phyloP scores from a whole-genome alignment of 2,797 vertebrate genomes.

The Lagorchestes hirsutus region DNA sequence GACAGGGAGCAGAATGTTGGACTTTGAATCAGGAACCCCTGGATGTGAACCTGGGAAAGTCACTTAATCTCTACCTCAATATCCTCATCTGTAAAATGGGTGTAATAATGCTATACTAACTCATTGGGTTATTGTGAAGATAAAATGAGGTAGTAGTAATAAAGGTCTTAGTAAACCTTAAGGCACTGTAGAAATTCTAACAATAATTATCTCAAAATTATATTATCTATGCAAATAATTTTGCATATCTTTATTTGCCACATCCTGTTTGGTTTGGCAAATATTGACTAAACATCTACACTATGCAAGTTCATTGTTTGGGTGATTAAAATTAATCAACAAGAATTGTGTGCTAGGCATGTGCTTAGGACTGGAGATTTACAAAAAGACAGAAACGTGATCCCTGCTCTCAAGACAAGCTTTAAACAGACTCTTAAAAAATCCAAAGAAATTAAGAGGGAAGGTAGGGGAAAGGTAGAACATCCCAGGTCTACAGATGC shows the following conservation, averaged over 20 bases:
- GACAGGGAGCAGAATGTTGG: background rate
- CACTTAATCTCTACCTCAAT: background rate
- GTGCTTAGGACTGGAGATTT: background rate
- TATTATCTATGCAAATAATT: background rate
- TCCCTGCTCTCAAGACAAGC: background rate
- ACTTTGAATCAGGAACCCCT: background rate
- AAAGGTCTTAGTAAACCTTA: background rate
- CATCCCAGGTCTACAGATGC: background rate
- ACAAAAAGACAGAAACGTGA: background rate
- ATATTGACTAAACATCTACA: background rate
- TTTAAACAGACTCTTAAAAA: background rate
- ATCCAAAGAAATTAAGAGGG: background rate
- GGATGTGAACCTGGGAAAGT: background rate
- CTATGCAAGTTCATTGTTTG: background rate
- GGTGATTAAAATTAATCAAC: background rate
- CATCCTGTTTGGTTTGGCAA: background rate
- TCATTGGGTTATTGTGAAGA: background rate
- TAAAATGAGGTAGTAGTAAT: background rate
- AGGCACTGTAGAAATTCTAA: background rate
- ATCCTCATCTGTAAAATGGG: background rate
- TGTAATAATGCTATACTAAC: background rate
- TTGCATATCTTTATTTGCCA: background rate
- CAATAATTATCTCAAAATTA: background rate
- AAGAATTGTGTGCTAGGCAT: background rate
- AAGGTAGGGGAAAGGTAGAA: background rate